Evolutionary conservation across 2,113 vertebrate species (phyloP).

Genomic region (Theristicus caerulescens): DNA sequence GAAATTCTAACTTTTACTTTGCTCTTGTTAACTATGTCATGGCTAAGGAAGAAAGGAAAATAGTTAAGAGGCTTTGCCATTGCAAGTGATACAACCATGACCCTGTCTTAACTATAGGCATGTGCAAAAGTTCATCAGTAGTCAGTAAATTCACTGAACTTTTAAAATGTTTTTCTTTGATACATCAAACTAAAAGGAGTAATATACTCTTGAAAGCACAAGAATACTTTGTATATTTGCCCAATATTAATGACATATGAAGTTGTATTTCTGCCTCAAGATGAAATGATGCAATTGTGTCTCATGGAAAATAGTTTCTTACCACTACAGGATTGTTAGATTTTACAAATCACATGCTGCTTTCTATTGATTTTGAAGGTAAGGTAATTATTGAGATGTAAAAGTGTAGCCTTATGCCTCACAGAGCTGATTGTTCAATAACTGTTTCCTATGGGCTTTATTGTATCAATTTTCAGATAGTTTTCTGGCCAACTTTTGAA

Average conservation of each 20-base stretch:
- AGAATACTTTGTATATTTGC: background rate
- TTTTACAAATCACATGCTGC: background rate
- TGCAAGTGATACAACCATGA: background rate
- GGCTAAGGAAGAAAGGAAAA: slow-evolving; percentile 27
- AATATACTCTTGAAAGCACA: background rate
- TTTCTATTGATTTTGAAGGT: background rate
- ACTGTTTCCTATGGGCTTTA: background rate
- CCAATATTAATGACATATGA: background rate
- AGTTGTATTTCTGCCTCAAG: background rate
- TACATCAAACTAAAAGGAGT: background rate
- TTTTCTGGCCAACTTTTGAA: background rate
- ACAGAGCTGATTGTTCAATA: background rate
- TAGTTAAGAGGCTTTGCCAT: background rate
- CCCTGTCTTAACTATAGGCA: background rate
- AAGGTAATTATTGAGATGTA: background rate
- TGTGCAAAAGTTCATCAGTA: background rate
- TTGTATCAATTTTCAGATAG: background rate
- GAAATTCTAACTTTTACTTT: background rate
- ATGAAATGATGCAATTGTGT: slow-evolving; percentile 3
- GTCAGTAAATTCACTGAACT: background rate
- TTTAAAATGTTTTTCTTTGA: background rate
- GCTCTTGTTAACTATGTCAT: background rate
- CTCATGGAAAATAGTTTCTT: background rate
- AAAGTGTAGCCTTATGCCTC: background rate
- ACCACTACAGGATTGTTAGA: background rate